Conservation (phyloP, 2,888 invertebrate genomes). For the Diplolepis rosae region DNA sequence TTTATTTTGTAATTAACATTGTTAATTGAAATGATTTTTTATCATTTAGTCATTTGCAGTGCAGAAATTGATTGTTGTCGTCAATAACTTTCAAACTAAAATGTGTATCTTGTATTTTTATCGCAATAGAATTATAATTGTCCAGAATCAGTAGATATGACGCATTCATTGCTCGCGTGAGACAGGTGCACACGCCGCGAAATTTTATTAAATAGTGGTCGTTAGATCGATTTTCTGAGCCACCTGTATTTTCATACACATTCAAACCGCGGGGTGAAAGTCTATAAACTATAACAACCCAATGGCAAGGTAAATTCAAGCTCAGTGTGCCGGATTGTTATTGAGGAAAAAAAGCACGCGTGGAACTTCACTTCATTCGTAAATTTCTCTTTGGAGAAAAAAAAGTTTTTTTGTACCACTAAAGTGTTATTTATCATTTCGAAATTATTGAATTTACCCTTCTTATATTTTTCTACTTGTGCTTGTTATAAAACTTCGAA, state of each 20-base stretch:
- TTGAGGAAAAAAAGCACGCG: constrained; percentile 37
- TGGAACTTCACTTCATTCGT: constrained; percentile 22
- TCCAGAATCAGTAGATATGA: constrained; percentile 30
- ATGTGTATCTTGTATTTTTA: neutral
- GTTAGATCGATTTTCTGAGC: constrained; percentile 65
- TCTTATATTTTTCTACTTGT: neutral
- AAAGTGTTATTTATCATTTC: neutral
- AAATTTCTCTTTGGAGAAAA: neutral
- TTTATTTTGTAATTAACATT: no score
- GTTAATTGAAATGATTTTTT: neutral
- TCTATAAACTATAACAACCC: constrained; percentile 51
- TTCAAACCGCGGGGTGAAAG: constrained; percentile 56
- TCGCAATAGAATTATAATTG: constrained; percentile 15
- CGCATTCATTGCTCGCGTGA: constrained; percentile 35
- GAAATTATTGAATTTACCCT: neutral
- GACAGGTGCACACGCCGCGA: constrained; percentile 19
- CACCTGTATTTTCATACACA: constrained; percentile 60
- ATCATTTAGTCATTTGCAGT: no score
- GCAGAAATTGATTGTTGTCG: neutral
- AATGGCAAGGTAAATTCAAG: constrained; percentile 65
- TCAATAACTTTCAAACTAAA: neutral
- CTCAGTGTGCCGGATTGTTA: constrained; percentile 61
- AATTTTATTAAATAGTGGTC: constrained; percentile 49
- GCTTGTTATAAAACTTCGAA: neutral
- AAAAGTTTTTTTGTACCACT: neutral